Evolutionary conservation across 2,888 invertebrate species (phyloP).

Genomic region (Neoitamus cyanurus): DNA sequence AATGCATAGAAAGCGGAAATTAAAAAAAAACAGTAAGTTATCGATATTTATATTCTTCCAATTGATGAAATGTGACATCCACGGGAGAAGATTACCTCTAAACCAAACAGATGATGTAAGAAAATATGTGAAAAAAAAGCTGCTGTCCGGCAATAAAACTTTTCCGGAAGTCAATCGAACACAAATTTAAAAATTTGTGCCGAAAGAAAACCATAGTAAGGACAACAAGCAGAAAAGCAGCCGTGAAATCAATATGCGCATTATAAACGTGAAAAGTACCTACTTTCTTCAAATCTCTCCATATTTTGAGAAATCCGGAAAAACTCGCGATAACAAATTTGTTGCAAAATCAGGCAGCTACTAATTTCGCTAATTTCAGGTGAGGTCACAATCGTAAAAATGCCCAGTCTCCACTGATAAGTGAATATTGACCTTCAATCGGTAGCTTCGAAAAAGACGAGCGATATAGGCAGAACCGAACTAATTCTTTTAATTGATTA

Average conservation of each 20-base stretch:
- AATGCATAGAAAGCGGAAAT: neutral
- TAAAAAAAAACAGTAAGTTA: neutral
- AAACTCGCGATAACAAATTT: neutral
- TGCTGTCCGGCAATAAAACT: neutral
- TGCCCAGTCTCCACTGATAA: neutral
- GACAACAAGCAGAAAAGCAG: neutral
- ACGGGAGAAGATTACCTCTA: neutral
- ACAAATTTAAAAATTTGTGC: neutral
- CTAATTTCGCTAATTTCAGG: neutral
- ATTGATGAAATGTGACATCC: neutral
- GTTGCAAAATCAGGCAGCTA: neutral
- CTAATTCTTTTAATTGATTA: constrained; percentile 35
- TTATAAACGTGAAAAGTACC: constrained; percentile 32
- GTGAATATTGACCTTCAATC: neutral
- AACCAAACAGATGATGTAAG: neutral
- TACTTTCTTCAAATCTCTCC: constrained; percentile 50
- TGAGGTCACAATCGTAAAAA: neutral
- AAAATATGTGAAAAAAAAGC: neutral
- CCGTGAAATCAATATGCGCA: neutral
- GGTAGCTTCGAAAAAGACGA: neutral
- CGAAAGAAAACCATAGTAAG: neutral
- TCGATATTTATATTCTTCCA: neutral
- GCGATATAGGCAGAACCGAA: constrained; percentile 12
- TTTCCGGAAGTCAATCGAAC: neutral
- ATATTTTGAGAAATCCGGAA: constrained; percentile 7